A percentile compares a stretch with the other conserved stretches of the same genome.
Evolutionary conservation across 2,113 vertebrate genomes (phyloP).

Genomic region (Aegypius monachus): DNA sequence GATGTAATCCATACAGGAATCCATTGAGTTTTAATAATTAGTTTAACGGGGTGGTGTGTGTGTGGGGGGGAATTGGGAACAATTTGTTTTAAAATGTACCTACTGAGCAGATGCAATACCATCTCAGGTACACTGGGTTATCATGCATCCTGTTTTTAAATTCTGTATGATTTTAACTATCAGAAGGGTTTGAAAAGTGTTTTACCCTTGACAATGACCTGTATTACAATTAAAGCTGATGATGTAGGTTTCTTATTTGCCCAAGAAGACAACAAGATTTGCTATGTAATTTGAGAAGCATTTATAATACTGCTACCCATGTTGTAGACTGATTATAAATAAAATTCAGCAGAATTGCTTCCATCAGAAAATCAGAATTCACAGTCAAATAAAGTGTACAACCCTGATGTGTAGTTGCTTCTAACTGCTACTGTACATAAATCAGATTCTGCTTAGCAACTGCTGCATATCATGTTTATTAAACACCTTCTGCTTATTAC

Average conservation of each 20-base stretch:
- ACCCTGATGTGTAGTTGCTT: constrained; percentile 62
- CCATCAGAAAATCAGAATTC: constrained; percentile 69
- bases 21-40: not conserved
- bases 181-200: constrained; percentile 34
- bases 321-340: constrained; percentile 74
- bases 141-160: not conserved
- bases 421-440: constrained; percentile 57
- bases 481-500: constrained; percentile 73
- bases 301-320: constrained; percentile 37
- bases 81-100: not conserved
- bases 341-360: constrained; percentile 69
- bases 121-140: not conserved
- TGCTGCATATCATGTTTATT: constrained; percentile 74
- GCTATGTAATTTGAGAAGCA: constrained; percentile 68
- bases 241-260: constrained; percentile 58
- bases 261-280: constrained; percentile 68
- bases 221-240: constrained; percentile 60
- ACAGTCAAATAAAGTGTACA: constrained; percentile 69
- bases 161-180: constrained; percentile 41
- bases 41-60: not conserved
- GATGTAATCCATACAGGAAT: not conserved
- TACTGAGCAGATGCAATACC: constrained; percentile 6
- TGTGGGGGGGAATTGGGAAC: not conserved
- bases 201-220: constrained; percentile 69
- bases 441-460: constrained; percentile 72